These are phyloP conservation scores for Cephus spinipes DNA, from an alignment of 2,888 invertebrate genomes.

Conservation along the genomic window DNA sequence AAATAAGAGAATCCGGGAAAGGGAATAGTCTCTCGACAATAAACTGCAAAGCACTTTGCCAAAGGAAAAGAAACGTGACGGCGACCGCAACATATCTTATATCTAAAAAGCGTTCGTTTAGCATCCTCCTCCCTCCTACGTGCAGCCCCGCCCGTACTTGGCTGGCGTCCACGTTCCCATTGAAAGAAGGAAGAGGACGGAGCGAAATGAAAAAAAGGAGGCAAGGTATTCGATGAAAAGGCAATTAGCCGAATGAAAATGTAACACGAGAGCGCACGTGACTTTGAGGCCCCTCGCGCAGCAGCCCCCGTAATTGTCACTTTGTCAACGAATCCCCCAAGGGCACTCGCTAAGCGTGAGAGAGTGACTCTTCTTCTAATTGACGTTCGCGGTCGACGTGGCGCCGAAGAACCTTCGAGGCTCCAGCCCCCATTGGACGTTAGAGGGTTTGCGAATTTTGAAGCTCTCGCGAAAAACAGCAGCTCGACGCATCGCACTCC, in stretches of 20 bases:
- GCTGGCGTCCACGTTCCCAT: background rate
- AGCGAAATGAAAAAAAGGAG: slow-evolving; percentile 14
- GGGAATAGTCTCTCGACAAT: slow-evolving; percentile 4
- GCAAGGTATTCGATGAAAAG: slow-evolving; percentile 50
- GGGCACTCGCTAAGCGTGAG: slow-evolving; percentile 37
- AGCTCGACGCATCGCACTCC: too few species aligned
- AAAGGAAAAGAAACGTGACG: too few species aligned
- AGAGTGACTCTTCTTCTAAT: slow-evolving; percentile 49
- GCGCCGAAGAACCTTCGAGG: too few species aligned
- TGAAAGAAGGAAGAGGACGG: slow-evolving; percentile 4
- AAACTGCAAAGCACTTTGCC: too few species aligned
- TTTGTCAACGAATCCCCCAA: slow-evolving; percentile 59
- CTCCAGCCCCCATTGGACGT: too few species aligned
- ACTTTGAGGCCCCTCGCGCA: slow-evolving; percentile 42
- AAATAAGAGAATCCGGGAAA: slow-evolving; percentile 12
- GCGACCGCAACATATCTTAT: too few species aligned
- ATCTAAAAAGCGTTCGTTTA: too few species aligned
- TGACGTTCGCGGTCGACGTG: slow-evolving; percentile 38
- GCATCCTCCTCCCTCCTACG: too few species aligned
- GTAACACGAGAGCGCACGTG: slow-evolving; percentile 66
- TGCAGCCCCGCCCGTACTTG: too few species aligned
- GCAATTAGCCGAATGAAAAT: slow-evolving; percentile 66
- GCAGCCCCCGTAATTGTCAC: slow-evolving; percentile 60
- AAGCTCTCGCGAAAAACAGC: too few species aligned
- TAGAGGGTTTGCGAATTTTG: too few species aligned